Percentiles rank a stretch among this genome's conserved stretches.
Evolutionary conservation across 2,113 vertebrate species (phyloP).

Genomic region (Colius striatus): DNA sequence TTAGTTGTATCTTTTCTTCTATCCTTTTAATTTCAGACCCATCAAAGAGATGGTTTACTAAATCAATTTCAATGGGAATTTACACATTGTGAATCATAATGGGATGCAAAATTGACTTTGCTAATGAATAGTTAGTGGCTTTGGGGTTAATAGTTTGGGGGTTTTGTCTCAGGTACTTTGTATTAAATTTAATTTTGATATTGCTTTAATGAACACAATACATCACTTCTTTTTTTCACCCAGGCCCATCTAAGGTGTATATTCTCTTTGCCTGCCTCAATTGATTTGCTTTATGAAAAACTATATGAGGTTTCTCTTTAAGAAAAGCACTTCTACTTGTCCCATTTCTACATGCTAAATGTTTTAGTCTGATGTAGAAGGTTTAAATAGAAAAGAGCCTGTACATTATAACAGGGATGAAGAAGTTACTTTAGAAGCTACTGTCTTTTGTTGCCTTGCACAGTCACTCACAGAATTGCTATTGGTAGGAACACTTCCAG

Average conservation of each 20-base stretch:
- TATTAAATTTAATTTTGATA: constrained; percentile 77
- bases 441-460: not conserved
- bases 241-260: constrained; percentile 10
- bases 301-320: constrained; percentile 31
- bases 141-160: constrained; percentile 79
- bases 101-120: constrained; percentile 80
- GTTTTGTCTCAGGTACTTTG: constrained; percentile 76
- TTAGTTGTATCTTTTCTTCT: constrained; percentile 71
- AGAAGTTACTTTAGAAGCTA: not conserved
- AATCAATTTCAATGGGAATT: constrained; percentile 83
- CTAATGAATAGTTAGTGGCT: constrained; percentile 81
- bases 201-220: constrained; percentile 61
- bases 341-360: not conserved
- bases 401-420: not conserved
- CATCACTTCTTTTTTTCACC: constrained; percentile 61
- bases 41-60: constrained; percentile 78
- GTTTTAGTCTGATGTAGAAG: not conserved
- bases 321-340: constrained; percentile 30
- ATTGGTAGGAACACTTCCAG: not conserved
- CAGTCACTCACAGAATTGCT: not conserved
- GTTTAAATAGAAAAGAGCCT: not conserved
- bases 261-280: constrained; percentile 39
- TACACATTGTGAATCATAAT: constrained; percentile 80
- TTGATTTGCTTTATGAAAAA: constrained; percentile 51
- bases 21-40: constrained; percentile 78